A percentile compares a stretch with the other conserved stretches of the same genome.
These are phyloP conservation scores for Zapornia atra DNA, from an alignment of 2,113 vertebrate genomes.

Conservation along the genomic window DNA sequence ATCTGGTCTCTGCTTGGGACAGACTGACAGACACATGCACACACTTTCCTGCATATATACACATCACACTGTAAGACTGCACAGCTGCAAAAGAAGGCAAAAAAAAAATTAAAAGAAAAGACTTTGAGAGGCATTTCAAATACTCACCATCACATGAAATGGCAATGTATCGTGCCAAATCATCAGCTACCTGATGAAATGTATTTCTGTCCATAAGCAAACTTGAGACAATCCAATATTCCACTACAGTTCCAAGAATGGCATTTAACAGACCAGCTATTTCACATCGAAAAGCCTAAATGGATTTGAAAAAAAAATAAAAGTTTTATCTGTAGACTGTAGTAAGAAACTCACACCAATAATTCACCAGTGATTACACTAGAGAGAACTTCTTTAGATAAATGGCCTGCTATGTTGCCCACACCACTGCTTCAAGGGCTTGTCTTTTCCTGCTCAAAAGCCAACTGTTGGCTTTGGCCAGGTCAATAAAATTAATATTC, in stretches of 20 bases:
- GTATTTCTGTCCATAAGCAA: conserved; percentile 82
- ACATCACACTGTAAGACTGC: neutral
- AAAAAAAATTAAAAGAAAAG: too few relatives aligned
- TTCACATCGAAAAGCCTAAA: conserved; percentile 74
- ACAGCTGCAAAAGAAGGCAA: neutral
- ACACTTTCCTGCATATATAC: neutral
- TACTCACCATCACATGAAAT: conserved; percentile 85
- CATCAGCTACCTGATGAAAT: conserved; percentile 81
- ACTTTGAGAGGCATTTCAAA: neutral
- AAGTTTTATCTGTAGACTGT: neutral
- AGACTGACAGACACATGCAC: neutral
- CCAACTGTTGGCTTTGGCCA: neutral
- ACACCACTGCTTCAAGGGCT: neutral
- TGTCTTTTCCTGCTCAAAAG: neutral
- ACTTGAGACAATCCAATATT: conserved; percentile 89
- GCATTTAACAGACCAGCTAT: conserved; percentile 79
- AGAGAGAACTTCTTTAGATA: neutral
- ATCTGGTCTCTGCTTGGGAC: neutral
- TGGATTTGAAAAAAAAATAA: neutral
- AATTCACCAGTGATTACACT: neutral
- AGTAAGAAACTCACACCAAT: neutral
- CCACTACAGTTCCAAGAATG: conserved; percentile 86
- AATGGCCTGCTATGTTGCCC: neutral
- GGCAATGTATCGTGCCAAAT: conserved; percentile 85
- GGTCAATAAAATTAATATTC: neutral